A percentile compares a stretch with the other conserved stretches of the same genome.
phyloP scores from a whole-genome alignment of 2,888 invertebrate species.

The Melinopterus prodromus region DNA sequence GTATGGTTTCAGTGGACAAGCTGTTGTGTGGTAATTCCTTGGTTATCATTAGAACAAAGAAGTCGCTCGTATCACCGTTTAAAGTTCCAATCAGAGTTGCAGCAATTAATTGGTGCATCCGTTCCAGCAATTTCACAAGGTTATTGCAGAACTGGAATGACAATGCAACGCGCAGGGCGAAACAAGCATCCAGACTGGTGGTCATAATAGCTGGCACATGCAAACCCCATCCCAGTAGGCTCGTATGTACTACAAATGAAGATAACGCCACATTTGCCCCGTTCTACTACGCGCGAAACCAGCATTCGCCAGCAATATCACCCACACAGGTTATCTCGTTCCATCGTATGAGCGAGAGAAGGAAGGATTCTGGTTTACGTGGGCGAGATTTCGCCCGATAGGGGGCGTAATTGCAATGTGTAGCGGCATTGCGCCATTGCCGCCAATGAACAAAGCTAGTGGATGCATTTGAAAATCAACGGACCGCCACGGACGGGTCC shows the following conservation, averaged over 20 bases:
- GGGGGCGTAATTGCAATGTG: slow-evolving; percentile 56
- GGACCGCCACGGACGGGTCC: slow-evolving; percentile 35
- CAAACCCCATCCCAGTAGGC: slow-evolving; percentile 50
- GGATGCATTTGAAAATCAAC: slow-evolving; percentile 52
- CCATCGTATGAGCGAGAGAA: slow-evolving; percentile 9
- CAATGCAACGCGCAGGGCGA: slow-evolving; percentile 37
- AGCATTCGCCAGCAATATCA: slow-evolving; percentile 46
- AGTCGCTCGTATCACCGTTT: neutral
- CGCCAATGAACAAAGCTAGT: slow-evolving; percentile 49
- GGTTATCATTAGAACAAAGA: neutral
- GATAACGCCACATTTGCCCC: slow-evolving; percentile 56
- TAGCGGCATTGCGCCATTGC: slow-evolving; percentile 49
- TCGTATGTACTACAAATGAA: slow-evolving; percentile 55
- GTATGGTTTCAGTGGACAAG: too few relatives aligned
- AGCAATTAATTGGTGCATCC: neutral
- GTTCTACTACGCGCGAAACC: slow-evolving; percentile 49
- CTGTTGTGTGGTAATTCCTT: neutral
- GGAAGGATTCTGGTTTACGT: slow-evolving; percentile 46
- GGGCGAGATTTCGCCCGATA: slow-evolving; percentile 52
- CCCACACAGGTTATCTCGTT: neutral
- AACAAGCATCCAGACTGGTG: neutral
- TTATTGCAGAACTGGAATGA: neutral
- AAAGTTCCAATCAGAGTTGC: neutral
- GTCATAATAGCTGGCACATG: slow-evolving; percentile 37
- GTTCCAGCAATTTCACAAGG: neutral